These are phyloP conservation scores for Pygocentrus nattereri DNA, from an alignment of 2,797 vertebrate genomes.

Conservation along the genomic window DNA sequence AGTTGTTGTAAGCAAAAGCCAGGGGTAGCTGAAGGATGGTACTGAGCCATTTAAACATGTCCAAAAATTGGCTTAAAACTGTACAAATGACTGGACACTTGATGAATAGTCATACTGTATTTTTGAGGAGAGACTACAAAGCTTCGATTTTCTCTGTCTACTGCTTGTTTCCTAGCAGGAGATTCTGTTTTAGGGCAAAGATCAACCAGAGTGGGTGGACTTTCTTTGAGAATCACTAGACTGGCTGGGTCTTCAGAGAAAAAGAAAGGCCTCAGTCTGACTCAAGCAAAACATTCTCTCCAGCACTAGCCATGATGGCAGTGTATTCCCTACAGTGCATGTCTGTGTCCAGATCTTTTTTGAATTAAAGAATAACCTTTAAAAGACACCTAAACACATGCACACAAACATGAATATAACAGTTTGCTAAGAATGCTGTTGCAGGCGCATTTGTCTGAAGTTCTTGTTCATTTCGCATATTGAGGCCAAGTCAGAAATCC, in stretches of 20 bases:
- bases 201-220: not conserved
- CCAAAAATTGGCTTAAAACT: too few species aligned
- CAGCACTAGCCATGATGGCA: not conserved
- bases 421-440: not conserved
- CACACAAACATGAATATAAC: not conserved
- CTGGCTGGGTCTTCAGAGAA: conserved; percentile 2
- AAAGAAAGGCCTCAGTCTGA: not conserved
- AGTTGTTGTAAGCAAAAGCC: not conserved
- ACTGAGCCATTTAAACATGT: too few species aligned
- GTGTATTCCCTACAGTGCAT: not conserved
- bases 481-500: too few species aligned
- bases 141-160: not conserved
- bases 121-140: not conserved
- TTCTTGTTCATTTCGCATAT: too few species aligned
- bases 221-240: conserved; percentile 10
- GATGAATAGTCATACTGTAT: not conserved
- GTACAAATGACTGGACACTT: not conserved
- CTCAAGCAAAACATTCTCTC: not conserved
- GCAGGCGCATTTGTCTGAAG: not conserved
- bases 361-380: not conserved
- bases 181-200: conserved; percentile 7
- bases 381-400: not conserved
- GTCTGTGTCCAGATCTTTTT: not conserved
- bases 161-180: conserved; percentile 12
- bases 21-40: not conserved